Evolutionary conservation across 2,797 vertebrate genomes (phyloP).

Genomic region (Alosa sapidissima): DNA sequence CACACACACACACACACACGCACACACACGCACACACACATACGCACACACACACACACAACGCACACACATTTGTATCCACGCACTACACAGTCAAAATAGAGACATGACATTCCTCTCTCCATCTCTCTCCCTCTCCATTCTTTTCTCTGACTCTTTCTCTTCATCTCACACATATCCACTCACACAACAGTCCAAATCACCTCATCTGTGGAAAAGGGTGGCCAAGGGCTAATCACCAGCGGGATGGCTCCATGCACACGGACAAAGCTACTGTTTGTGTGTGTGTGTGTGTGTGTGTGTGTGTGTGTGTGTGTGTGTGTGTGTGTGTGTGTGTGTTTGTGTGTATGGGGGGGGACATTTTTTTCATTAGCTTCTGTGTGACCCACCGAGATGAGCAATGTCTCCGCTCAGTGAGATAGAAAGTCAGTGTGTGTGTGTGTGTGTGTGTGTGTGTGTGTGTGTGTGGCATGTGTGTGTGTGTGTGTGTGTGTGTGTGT

Average conservation of each 20-base stretch:
- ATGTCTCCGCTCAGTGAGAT: fast-evolving
- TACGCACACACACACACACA: neutral
- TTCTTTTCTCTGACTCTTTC: neutral
- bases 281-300: neutral
- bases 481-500: no score
- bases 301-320: neutral
- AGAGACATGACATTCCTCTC: neutral
- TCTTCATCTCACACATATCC: neutral
- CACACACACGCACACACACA: no score
- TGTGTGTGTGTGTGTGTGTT: neutral
- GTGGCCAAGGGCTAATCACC: neutral
- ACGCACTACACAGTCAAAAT: neutral
- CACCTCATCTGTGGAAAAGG: neutral
- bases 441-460: no score
- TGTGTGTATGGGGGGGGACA: neutral
- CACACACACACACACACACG: neutral
- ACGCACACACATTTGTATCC: neutral
- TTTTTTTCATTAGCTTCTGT: constrained; percentile 17
- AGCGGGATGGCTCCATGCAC: neutral
- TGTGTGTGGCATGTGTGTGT: no score
- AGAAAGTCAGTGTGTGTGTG: neutral
- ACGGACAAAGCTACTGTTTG: neutral
- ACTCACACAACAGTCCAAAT: neutral
- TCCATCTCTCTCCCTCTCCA: neutral
- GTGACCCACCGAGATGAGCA: constrained; percentile 7